These are phyloP conservation scores for Trileptium ribeirensis DNA, from an alignment of 2,888 invertebrate genomes.

Conservation along the genomic window DNA sequence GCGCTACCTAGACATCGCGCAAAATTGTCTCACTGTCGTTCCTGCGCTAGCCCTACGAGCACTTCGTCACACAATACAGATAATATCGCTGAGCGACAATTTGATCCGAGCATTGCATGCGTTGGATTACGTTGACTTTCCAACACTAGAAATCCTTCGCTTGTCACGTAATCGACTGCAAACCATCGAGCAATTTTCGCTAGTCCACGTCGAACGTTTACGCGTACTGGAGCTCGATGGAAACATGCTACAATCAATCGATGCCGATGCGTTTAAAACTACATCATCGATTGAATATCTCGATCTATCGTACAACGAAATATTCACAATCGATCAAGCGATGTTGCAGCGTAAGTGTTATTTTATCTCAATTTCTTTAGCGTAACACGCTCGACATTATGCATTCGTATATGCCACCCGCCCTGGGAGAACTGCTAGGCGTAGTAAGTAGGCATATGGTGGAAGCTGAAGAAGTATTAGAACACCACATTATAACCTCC, in stretches of 20 bases:
- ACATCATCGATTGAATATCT: constrained; percentile 42
- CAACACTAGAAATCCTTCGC: constrained; percentile 19
- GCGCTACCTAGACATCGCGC: constrained; percentile 47
- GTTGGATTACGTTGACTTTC: constrained; percentile 41
- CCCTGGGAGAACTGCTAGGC: too few relatives aligned
- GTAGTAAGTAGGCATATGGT: too few relatives aligned
- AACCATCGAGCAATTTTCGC: constrained; percentile 43
- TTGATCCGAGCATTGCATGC: constrained; percentile 41
- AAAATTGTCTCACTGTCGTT: constrained; percentile 44
- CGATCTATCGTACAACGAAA: constrained; percentile 48
- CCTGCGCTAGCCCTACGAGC: constrained; percentile 41
- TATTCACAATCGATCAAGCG: too few relatives aligned
- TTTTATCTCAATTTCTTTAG: too few relatives aligned
- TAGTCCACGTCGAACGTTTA: constrained; percentile 35
- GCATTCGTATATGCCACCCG: too few relatives aligned
- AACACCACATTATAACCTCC: too few relatives aligned
- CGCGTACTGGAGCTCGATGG: constrained; percentile 46
- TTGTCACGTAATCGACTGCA: constrained; percentile 44
- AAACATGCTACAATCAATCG: constrained; percentile 50
- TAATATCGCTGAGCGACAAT: not conserved
- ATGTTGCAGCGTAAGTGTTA: too few relatives aligned
- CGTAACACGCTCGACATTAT: too few relatives aligned
- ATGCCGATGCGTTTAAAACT: constrained; percentile 67
- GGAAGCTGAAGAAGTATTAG: too few relatives aligned
- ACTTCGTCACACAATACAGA: constrained; percentile 42